Evolutionary conservation across 2,113 vertebrate species (phyloP).

Genomic region (Brevimyrus niger): DNA sequence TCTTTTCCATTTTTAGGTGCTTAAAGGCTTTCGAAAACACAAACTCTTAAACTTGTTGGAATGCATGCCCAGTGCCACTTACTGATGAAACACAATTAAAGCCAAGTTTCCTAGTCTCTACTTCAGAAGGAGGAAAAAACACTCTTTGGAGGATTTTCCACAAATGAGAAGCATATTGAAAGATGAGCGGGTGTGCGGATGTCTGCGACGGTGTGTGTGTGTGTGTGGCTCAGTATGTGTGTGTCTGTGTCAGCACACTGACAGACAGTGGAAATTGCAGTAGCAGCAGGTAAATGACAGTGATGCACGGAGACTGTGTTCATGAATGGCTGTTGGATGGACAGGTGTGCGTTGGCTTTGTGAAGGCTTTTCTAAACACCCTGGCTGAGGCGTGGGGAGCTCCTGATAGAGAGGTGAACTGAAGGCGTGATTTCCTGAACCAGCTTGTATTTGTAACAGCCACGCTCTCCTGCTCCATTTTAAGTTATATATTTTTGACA

Average conservation of each 20-base stretch:
- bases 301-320: not conserved
- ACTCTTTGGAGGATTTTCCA: constrained; percentile 36
- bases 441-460: constrained; percentile 19
- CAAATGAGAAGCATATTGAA: constrained; percentile 22
- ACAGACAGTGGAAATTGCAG: constrained; percentile 1
- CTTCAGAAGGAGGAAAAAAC: constrained; percentile 28
- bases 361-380: not conserved
- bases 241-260: not conserved
- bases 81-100: constrained; percentile 39
- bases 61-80: constrained; percentile 57
- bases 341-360: not conserved
- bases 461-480: not conserved
- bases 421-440: constrained; percentile 28
- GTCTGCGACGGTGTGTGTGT: constrained; percentile 13
- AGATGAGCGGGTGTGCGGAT: constrained; percentile 40
- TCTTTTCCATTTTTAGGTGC: constrained; percentile 27
- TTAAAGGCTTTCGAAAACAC: constrained; percentile 56
- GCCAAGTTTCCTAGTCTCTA: constrained; percentile 39
- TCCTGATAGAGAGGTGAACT: not conserved
- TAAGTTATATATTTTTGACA: not conserved
- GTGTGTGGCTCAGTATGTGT: constrained; percentile 5
- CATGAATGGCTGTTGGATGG: not conserved
- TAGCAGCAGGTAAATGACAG: not conserved
- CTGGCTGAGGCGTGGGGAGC: not conserved
- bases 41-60: constrained; percentile 56